phyloP scores from a whole-genome alignment of 1,140 invertebrate genomes.

The Pantala flavescens region DNA sequence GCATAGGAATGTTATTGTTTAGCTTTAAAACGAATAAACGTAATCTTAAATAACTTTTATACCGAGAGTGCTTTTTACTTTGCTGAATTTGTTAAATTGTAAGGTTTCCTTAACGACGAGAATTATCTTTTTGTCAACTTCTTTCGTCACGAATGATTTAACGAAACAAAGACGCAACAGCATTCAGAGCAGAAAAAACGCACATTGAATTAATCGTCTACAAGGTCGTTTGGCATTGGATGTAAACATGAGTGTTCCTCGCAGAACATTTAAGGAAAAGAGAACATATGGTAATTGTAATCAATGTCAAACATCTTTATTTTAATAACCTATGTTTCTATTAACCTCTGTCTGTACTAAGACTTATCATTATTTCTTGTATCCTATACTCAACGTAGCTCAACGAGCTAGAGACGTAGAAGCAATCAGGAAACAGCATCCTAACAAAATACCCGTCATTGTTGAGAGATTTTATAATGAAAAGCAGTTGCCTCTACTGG shows the following conservation, averaged over 20 bases:
- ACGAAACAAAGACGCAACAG: background rate
- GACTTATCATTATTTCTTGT: conserved; percentile 12
- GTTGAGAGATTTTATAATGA: conserved; percentile 49
- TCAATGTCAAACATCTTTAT: background rate
- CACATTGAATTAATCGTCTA: background rate
- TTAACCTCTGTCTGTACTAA: background rate
- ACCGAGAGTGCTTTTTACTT: too few relatives aligned
- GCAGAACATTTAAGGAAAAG: background rate
- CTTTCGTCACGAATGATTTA: background rate
- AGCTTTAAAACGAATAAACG: too few relatives aligned
- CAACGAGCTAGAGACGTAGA: conserved; percentile 46
- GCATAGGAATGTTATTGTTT: background rate
- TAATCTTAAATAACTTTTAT: too few relatives aligned
- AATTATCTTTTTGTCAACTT: too few relatives aligned
- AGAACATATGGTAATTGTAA: background rate
- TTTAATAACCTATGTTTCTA: background rate
- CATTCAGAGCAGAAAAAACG: background rate
- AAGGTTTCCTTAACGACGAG: too few relatives aligned
- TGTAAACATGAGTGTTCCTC: background rate
- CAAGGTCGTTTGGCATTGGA: background rate
- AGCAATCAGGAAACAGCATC: conserved; percentile 42
- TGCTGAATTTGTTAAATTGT: too few relatives aligned
- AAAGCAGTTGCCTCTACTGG: conserved; percentile 46
- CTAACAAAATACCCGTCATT: conserved; percentile 50
- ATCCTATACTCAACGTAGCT: conserved; percentile 32